Evolutionary conservation across 2,888 invertebrate genomes (phyloP), one percentile per base, ranked within the genome.

Genomic region (Sphaerolaimus hirsutus): DNA sequence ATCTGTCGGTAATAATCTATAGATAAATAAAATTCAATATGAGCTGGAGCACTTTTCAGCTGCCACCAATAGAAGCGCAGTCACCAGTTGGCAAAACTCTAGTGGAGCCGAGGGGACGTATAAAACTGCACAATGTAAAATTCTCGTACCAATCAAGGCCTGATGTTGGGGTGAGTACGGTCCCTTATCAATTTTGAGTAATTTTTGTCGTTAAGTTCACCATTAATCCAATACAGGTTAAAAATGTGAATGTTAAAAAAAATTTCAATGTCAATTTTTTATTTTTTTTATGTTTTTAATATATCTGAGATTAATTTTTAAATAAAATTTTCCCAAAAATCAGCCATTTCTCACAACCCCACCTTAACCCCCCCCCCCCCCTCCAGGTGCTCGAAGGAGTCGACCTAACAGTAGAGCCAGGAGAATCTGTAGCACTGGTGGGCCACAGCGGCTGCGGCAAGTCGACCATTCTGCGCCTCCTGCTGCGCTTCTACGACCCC

Each of bases 81-180:
- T 61, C 64, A 4, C 54, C 58, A 7, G 51, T 55, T 23, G 71
- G 71, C 27, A 51, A 59, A 17, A 63, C 57, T 50, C 64, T 60
- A 1, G 50, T 55, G 1, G 54, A 55, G 19, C 53, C 65, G 21
- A 52, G 55, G 17, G 70, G 71, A 5, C 57, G 61, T 19, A 63
- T 71, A 22, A 56, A 59, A 35, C 64, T 71, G 45, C 50, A 55
- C n/a, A 57, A 65, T 47, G 60, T 71, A 36, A 63, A 55, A 21
- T 69, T 70, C 54, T 52, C 49, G 12, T 69, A 70, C 54, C 69
- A 68, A 2, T 59, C 66, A 1, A 52, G 69, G 32, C 60, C 60
- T 1, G 63, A 67, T 49, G 60, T 65, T 1, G 55, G 58, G 53
- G 65, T 58, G 23, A 21, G 7, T 37, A 21, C 5, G 5, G 4